These are phyloP conservation scores for Euplexia lucipara DNA, from an alignment of 2,888 invertebrate genomes.

Conservation along the genomic window DNA sequence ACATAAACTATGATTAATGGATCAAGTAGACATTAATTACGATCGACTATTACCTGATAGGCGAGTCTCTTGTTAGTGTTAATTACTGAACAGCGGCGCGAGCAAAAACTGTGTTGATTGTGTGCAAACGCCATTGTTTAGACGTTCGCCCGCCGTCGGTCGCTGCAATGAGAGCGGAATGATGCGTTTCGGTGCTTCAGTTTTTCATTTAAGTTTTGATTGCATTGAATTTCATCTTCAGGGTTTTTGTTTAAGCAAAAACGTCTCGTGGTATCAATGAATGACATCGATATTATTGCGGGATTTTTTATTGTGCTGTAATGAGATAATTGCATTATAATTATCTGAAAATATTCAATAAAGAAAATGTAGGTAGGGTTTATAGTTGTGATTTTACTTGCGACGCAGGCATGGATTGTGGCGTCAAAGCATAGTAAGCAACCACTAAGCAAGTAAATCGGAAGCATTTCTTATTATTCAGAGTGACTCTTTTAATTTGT, in stretches of 20 bases:
- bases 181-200: constrained; percentile 39
- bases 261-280: constrained; percentile 24
- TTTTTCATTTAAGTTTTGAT: constrained; percentile 33
- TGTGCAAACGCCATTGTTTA: constrained; percentile 67
- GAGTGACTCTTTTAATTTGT: no score
- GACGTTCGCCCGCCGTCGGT: constrained; percentile 31
- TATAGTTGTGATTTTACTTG: no score
- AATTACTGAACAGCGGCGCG: constrained; percentile 64
- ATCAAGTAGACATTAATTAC: constrained; percentile 73
- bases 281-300: constrained; percentile 34
- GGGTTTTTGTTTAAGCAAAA: constrained; percentile 31
- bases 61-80: constrained; percentile 64
- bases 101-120: constrained; percentile 60
- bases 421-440: no score
- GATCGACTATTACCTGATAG: constrained; percentile 60
- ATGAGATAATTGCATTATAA: no score
- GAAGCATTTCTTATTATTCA: background rate
- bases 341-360: constrained; percentile 2
- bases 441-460: background rate
- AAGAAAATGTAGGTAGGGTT: constrained; percentile 10
- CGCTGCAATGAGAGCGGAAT: constrained; percentile 52
- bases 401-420: background rate
- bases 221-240: constrained; percentile 26
- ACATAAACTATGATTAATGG: constrained; percentile 76
- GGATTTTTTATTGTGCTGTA: constrained; percentile 28